These are phyloP conservation scores for Meteorus sp. DNA, from an alignment of 1,140 invertebrate genomes.

Conservation along the genomic window DNA sequence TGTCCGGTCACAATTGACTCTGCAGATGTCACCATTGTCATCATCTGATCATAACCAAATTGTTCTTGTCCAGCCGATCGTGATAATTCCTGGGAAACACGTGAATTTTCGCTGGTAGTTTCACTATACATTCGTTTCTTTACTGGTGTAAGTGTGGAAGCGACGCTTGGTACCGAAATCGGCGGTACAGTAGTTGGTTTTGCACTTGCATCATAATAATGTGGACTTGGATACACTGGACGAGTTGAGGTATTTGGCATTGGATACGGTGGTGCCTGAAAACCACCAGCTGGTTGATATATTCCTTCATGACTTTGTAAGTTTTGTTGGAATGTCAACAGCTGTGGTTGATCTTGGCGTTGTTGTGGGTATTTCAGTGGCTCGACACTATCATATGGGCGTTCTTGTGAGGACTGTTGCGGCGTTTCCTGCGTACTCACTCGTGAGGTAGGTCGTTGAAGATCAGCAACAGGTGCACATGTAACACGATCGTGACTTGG, in stretches of 20 bases:
- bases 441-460: slow-evolving; percentile 34
- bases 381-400: slow-evolving; percentile 29
- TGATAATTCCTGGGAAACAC: slow-evolving; percentile 34
- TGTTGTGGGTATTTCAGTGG: slow-evolving; percentile 40
- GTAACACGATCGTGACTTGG: slow-evolving; percentile 34
- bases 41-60: slow-evolving; percentile 50
- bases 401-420: slow-evolving; percentile 35
- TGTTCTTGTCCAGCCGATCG: slow-evolving; percentile 41
- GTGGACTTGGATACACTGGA: slow-evolving; percentile 48
- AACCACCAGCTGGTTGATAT: slow-evolving; percentile 43
- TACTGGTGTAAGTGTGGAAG: slow-evolving; percentile 36
- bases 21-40: slow-evolving; percentile 39
- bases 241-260: slow-evolving; percentile 44
- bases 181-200: slow-evolving; percentile 33
- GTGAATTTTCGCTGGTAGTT: slow-evolving; percentile 30
- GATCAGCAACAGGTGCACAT: slow-evolving; percentile 31
- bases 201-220: slow-evolving; percentile 48
- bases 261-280: slow-evolving; percentile 48
- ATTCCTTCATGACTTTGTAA: slow-evolving; percentile 44
- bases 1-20: slow-evolving; percentile 39
- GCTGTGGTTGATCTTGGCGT: slow-evolving; percentile 40
- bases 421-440: slow-evolving; percentile 34
- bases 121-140: slow-evolving; percentile 55
- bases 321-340: slow-evolving; percentile 47
- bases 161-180: slow-evolving; percentile 35